Evolutionary conservation across 2,113 vertebrate genomes (phyloP), one percentile per base, ranked within the genome.

Genomic region (Epinephelus fuscoguttatus): DNA sequence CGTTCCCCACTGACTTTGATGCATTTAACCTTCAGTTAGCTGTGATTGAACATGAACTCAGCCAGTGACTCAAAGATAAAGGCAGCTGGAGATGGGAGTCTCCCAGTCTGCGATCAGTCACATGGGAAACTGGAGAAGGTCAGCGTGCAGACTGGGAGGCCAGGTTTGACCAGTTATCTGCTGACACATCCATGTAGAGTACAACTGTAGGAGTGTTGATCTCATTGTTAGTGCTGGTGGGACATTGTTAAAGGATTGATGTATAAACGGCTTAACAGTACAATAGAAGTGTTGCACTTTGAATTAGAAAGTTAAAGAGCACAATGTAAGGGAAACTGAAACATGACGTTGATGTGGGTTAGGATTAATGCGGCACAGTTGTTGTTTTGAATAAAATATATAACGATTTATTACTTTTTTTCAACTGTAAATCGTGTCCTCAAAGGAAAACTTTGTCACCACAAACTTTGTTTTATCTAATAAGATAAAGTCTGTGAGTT

Each of bases 71-170:
- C 67, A 49, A 68, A 78, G 72, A 89, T 84, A 86, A 90, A 87
- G 77, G 81, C 78, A 75, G 85, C 78, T 72, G 27, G 64, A 85
- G 88, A 78, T 85, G 72, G 72, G 86, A 89, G 87, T 88, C 78
- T 63, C 21, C 11, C 69, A 76, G 83, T 84, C 88, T 90, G 80
- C 88, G 76, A 91, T 88, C 80, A 80, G 70, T 57, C 77, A 63
- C 74, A 71, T 33, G 2, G 67, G 93, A 93, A 93, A 94, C 91
- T 69, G 56, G 93, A 94, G 91, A 95, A 91, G 91, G 90, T 93
- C 88, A 93, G 59, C 4, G 64, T 47, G 73, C 23, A 60, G 62
- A 73, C 63, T 37, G 67, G 82, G 80, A 89, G 53, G 63, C 45
- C 53, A 12, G 50, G 70, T 86, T 73, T 62, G 75, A 63, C 71